These are phyloP conservation scores for Argyresthia albistria DNA, from an alignment of 2,888 invertebrate species.

Conservation along the genomic window DNA sequence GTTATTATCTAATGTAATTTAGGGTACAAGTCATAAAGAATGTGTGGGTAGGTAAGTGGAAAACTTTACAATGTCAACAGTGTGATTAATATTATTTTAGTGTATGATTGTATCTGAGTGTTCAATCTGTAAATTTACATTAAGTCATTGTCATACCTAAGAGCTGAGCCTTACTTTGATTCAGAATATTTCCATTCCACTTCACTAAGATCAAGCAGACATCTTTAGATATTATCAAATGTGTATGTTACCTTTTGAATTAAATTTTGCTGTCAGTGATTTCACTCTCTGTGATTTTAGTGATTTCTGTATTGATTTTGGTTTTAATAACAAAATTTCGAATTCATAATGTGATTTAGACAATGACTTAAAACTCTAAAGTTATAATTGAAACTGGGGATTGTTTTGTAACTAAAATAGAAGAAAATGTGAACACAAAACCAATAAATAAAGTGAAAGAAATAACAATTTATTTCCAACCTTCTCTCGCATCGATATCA, in stretches of 20 bases:
- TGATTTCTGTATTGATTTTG: no score
- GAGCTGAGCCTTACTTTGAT: no score
- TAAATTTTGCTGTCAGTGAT: no score
- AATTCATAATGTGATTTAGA: conserved; percentile 30
- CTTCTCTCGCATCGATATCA: conserved; percentile 46
- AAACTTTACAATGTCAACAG: conserved; percentile 72
- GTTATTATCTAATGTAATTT: conserved; percentile 50
- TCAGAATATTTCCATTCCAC: no score
- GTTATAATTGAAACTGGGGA: conserved; percentile 51
- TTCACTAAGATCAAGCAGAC: no score
- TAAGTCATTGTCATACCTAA: conserved; percentile 52
- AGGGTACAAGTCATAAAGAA: conserved; percentile 60
- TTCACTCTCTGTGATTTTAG: no score
- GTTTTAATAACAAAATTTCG: no score
- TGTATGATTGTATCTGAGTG: conserved; percentile 45
- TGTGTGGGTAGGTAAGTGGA: conserved; percentile 61
- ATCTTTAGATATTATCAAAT: no score
- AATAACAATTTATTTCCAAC: conserved; percentile 10
- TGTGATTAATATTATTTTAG: conserved; percentile 68
- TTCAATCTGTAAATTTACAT: conserved; percentile 45
- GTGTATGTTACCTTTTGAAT: no score
- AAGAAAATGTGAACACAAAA: conserved; percentile 64
- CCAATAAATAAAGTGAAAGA: conserved; percentile 54
- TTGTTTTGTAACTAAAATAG: conserved; percentile 68
- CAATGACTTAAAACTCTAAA: conserved; percentile 66